Percentiles rank a stretch among this genome's conserved stretches.
phyloP scores from a whole-genome alignment of 2,113 vertebrate species.

The Saccopteryx leptura region DNA sequence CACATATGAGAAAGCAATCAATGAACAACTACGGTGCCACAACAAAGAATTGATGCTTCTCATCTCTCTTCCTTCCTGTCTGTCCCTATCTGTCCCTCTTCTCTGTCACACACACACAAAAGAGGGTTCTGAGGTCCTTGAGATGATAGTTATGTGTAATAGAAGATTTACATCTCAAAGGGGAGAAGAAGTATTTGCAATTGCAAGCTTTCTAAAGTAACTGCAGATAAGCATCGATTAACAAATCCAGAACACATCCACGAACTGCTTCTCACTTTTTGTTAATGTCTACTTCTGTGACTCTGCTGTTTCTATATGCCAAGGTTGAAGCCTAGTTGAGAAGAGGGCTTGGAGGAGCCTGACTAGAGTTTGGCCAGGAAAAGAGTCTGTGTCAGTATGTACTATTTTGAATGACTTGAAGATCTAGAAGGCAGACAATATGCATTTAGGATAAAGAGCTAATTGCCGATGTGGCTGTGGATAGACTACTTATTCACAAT shows the following conservation, averaged over 20 bases:
- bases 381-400: neutral
- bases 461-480: neutral
- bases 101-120: neutral
- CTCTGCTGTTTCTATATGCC: neutral
- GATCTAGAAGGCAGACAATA: constrained; percentile 1
- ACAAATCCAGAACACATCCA: neutral
- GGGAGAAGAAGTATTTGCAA: neutral
- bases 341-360: neutral
- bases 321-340: neutral
- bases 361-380: neutral
- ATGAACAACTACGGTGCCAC: too few species aligned
- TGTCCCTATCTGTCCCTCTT: too few species aligned
- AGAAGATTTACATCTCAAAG: neutral
- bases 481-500: neutral
- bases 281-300: neutral
- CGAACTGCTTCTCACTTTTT: neutral
- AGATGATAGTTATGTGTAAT: neutral
- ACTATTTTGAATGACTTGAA: constrained; percentile 15
- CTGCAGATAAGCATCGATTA: neutral
- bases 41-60: too few species aligned
- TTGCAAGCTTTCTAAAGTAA: constrained; percentile 15
- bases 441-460: neutral
- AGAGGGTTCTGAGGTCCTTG: neutral
- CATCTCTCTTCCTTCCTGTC: too few species aligned
- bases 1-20: too few species aligned